phyloP scores from a whole-genome alignment of 2,113 vertebrate genomes.

The Heterocephalus glaber region DNA sequence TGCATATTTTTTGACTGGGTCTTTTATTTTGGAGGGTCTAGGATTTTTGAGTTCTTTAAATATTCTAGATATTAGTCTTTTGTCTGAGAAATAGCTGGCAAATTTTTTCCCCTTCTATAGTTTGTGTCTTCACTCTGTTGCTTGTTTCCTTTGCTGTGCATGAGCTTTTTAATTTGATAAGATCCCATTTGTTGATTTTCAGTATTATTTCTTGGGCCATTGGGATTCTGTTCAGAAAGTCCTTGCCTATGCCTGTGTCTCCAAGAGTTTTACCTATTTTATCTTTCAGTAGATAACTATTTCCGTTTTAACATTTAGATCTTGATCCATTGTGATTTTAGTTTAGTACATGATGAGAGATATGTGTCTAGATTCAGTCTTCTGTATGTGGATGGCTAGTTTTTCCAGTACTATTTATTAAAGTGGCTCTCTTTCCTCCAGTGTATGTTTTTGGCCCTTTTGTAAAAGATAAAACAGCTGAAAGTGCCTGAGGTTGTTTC shows the following conservation, averaged over 20 bases:
- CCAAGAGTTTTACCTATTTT: background rate
- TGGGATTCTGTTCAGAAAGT: background rate
- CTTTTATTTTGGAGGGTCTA: background rate
- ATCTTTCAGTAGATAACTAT: background rate
- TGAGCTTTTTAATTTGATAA: background rate
- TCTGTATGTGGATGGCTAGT: background rate
- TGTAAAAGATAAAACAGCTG: background rate
- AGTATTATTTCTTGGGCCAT: background rate
- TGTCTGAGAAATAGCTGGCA: background rate
- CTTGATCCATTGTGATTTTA: background rate
- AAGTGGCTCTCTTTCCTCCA: background rate
- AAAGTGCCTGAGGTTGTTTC: background rate
- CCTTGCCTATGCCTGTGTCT: background rate
- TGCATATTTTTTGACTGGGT: background rate
- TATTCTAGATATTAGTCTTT: background rate
- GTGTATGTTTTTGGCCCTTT: background rate
- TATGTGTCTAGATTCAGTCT: background rate
- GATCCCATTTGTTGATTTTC: background rate
- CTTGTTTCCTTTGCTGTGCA: background rate
- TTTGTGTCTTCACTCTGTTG: background rate
- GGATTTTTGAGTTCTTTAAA: background rate
- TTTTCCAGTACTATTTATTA: background rate
- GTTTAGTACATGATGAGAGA: background rate
- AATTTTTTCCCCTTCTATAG: background rate
- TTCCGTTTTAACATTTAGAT: background rate